Conservation (phyloP, 2,113 vertebrate genomes). For the Periophthalmodon schlosseri region DNA sequence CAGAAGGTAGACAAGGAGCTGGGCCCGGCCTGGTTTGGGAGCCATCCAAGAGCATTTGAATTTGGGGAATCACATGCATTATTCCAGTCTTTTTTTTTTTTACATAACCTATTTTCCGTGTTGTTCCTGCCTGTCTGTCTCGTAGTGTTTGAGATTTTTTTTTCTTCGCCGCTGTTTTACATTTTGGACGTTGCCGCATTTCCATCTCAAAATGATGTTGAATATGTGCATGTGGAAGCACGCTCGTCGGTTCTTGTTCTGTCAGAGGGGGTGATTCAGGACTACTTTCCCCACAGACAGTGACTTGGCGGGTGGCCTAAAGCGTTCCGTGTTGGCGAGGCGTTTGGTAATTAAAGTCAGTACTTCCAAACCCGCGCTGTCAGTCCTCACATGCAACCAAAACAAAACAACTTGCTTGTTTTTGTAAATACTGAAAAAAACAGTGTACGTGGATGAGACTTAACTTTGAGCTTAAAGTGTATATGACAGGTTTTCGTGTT, state of each 20-base stretch:
- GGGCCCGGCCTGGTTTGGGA: slow-evolving; percentile 59
- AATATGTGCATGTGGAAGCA: slow-evolving; percentile 1
- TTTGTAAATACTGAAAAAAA: not conserved
- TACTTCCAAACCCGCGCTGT: not conserved
- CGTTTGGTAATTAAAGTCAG: slow-evolving; percentile 3
- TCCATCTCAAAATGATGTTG: slow-evolving; percentile 5
- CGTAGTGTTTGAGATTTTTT: slow-evolving; percentile 15
- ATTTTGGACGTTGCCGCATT: slow-evolving; percentile 6
- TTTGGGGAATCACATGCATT: slow-evolving; percentile 72
- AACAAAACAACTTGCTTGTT: not conserved
- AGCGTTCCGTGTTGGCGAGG: not conserved
- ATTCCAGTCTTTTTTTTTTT: slow-evolving; percentile 54
- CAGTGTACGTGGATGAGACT: not conserved
- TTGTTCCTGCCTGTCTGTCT: slow-evolving; percentile 39
- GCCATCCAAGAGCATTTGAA: slow-evolving; percentile 71
- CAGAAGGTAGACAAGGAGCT: slow-evolving; percentile 69
- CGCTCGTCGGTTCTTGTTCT: not conserved
- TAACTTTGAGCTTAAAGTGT: too few relatives aligned
- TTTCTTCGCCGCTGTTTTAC: not conserved
- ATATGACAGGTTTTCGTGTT: too few relatives aligned
- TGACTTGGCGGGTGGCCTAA: slow-evolving; percentile 8
- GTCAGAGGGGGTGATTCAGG: not conserved
- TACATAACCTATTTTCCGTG: slow-evolving; percentile 60
- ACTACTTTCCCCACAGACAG: not conserved
- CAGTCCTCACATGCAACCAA: not conserved